Evolutionary conservation across 2,888 invertebrate species (phyloP).

Genomic region (Lasioglossum figueresi): DNA sequence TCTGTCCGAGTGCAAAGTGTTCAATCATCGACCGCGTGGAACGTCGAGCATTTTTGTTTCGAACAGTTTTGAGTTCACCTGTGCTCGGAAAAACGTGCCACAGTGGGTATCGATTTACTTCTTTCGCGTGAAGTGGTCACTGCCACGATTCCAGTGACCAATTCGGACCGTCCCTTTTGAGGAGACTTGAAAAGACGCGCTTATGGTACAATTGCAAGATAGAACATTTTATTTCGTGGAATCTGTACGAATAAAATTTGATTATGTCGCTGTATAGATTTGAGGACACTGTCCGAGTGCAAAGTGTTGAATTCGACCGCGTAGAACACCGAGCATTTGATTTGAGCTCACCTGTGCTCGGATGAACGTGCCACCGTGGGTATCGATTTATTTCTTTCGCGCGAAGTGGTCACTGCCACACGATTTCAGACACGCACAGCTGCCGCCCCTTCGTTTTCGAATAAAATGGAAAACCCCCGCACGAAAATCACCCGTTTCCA

Average conservation of each 20-base stretch:
- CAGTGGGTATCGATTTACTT: too few relatives aligned
- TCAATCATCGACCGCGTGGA: too few relatives aligned
- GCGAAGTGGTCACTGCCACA: conserved; percentile 36
- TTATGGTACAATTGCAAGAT: too few relatives aligned
- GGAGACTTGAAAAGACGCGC: too few relatives aligned
- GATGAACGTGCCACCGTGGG: conserved; percentile 17
- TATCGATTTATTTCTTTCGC: conserved; percentile 49
- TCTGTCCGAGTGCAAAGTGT: too few relatives aligned
- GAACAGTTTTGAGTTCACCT: too few relatives aligned
- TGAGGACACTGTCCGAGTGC: neutral
- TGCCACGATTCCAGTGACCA: too few relatives aligned
- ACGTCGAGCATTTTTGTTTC: too few relatives aligned
- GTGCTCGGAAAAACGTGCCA: too few relatives aligned
- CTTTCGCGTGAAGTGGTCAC: too few relatives aligned
- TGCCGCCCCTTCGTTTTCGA: neutral
- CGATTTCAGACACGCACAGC: conserved; percentile 5
- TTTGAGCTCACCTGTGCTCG: conserved; percentile 13
- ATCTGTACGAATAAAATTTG: neutral
- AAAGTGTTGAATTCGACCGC: neutral
- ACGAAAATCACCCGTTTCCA: neutral
- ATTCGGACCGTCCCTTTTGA: neutral
- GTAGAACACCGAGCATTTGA: neutral
- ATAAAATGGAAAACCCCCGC: neutral
- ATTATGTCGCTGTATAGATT: too few relatives aligned
- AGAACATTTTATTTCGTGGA: neutral